Evolutionary conservation across 1,140 invertebrate species (phyloP).

Genomic region (Trigoniulus corallinus): DNA sequence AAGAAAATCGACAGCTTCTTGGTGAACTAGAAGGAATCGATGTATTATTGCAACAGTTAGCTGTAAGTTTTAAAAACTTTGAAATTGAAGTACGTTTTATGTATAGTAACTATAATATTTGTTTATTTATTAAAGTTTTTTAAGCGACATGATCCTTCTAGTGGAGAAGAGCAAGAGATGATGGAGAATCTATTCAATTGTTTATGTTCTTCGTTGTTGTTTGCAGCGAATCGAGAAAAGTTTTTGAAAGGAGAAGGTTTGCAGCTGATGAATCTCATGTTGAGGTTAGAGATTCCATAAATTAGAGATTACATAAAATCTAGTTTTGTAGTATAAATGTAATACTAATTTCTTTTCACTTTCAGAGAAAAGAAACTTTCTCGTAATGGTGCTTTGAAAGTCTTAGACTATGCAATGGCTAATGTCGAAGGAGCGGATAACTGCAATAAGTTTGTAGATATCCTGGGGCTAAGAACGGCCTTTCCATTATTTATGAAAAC

Average conservation of each 20-base stretch:
- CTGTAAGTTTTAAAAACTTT: constrained; percentile 39
- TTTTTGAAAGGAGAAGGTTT: constrained; percentile 90
- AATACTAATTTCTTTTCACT: constrained; percentile 3
- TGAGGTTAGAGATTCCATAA: constrained; percentile 57
- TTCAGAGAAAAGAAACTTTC: constrained; percentile 89
- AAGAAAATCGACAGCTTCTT: constrained; percentile 61
- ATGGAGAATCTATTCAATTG: constrained; percentile 98
- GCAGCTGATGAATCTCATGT: constrained; percentile 92
- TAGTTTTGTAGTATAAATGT: not conserved
- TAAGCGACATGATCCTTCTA: constrained; percentile 81
- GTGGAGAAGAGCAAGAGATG: constrained; percentile 85
- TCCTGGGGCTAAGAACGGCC: constrained; percentile 84
- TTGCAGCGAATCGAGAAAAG: constrained; percentile 65
- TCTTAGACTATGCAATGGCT: constrained; percentile 88
- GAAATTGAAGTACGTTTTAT: constrained; percentile 6
- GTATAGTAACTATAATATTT: constrained; percentile 1
- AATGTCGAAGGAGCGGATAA: constrained; percentile 84
- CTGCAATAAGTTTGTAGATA: constrained; percentile 97
- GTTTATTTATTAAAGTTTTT: constrained; percentile 46
- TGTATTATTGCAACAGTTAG: constrained; percentile 83
- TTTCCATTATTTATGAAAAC: constrained; percentile 99
- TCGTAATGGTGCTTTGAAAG: constrained; percentile 88
- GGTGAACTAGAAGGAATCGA: constrained; percentile 93
- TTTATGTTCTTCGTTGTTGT: constrained; percentile 83
- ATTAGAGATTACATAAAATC: constrained; percentile 1